Base-by-base conservation (phyloP, 2,888 invertebrate genomes). In the Pristionchus exspectatus region DNA sequence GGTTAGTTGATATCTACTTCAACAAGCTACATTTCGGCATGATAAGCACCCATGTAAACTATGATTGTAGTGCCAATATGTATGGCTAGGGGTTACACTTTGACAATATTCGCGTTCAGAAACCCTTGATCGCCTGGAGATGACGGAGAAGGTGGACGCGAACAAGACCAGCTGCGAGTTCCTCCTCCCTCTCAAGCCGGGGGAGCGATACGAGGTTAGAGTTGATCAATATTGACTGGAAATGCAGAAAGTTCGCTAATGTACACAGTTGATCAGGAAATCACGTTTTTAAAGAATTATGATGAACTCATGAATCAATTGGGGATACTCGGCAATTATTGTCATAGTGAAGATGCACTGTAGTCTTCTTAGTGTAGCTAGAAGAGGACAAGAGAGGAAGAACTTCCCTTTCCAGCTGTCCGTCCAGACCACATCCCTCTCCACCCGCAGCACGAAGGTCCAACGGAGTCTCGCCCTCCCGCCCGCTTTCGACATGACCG, bases 401-500 rank as follows among this genome's bases (percentile, higher is more conserved):
- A 24, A 66, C n/a, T 9, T 16, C 3, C 59, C 59, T 2, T 56
- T 72, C 2, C 87, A 88, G 87, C 38, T 88, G 0, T 88, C 87
- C 21, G 74, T 88, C 18, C 87, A 88, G 18, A 88, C 87, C 7
- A 88, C 72, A 9, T 88, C 87, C 1, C 74, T 74, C 24, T 24
- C 38, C 18, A 88, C 74, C n/a, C 44, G 88, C 69, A 93, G 94
- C 89, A 93, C 92, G 59, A 94, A 94, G 74, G 90, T 93, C 14
- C 92, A 94, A 54, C 92, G 93, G 74, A 94, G 92, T 87, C 90
- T 93, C n/a, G 94, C 94, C 12, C 90, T 95, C 7, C 92, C 94
- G 9, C 95, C 95, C 1, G 95, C 94, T 0, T 95, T 95, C 87
- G 93, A 95, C 83, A 92, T 94, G 91, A 92, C 92, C 74, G 91